Evolutionary conservation across 2,888 invertebrate species (phyloP), one percentile per base, ranked within the genome.

Genomic region (Epinotia ramella): DNA sequence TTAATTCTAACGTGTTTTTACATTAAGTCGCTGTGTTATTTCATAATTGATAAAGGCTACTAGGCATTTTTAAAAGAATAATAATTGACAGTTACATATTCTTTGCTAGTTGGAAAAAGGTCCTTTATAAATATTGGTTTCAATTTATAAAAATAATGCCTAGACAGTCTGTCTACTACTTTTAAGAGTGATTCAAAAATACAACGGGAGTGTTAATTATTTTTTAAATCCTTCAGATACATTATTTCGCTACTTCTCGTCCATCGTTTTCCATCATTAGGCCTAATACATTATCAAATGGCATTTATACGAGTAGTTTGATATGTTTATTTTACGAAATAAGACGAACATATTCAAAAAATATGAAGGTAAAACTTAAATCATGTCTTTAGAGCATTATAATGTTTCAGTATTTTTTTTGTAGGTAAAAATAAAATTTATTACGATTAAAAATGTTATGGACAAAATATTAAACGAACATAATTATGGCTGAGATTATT

Each of bases 21-120:
- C 44, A 57, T 20, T 64, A 12, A 71, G 53, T 62, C 53, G 46
- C 70, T 63, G 63, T 63, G 33, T 49, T 73, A 18, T 59, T 67
- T 40, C 40, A 49, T 49, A 73, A 57, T 73, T 46, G 57, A 64
- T 68, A 16, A 60, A 57, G 53, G 62, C 68, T 69, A 63, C 53
- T 64, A 62, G 60, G 57, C 59, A 62, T 24, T 57, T 40, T 18
- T 70, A 18, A 75, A 66, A 59, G 59, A 74, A 59, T 64, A 66
- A 44, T 71, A 75, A 71, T 75, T 75, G 75, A 75, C 75, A 53
- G 7, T 71, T n/a, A 65, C 49, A 33, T 69, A 65, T 71, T 70
- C 18, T 24, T 71, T 18, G 13, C 24, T 44, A 40, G 57, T 11
- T 46, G 49, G 18, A 73, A 49, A 56, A 46, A 59, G 28, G 60